Base-by-base conservation (phyloP, 2,797 vertebrate genomes). In the Micromesistius poutassou region DNA sequence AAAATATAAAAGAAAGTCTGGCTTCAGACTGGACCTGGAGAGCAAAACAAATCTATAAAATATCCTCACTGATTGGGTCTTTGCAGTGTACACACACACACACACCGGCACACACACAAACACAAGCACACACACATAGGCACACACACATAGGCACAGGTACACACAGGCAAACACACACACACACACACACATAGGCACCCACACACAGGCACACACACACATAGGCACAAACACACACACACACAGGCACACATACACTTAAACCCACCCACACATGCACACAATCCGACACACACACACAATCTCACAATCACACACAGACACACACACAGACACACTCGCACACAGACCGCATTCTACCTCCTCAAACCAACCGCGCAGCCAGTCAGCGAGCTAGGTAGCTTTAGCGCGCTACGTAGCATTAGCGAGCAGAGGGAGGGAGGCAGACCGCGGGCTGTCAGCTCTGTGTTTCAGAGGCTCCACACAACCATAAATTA, bases 401-500 rank as follows among this genome's bases (percentile, higher is more conserved):
- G 62, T 68, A 28, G 62, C 62, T 68, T 68, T 28, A 68, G 62
- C 62, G 62, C 12, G n/a, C 62, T 25, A 68, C 62, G 25, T 28
- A 68, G 62, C 25, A 5, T 68, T 68, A 68, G 62, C 62, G 25
- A 28, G 9, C 25, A 68, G 62, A 78, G 79, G 87, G 62, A 78
- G 79, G 87, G 88, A 46, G 89, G 88, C 88, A 90, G 28, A 86
- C 89, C 80, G 90, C 92, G 89, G 90, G 91, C 74, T 90, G 90
- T 85, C 88, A 87, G 87, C 85, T 84, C 83, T 88, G 82, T 87
- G 88, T 90, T 89, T 87, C 86, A 89, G 85, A 73, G 85, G 88
- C 88, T 88, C 82, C 70, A 33, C 85, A 86, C 88, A 91, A 89
- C 89, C 88, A 87, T 89, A 92, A 92, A 91, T 92, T 92, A 92